Conservation (phyloP, 2,113 vertebrate species). For the Nesoenas mayeri region DNA sequence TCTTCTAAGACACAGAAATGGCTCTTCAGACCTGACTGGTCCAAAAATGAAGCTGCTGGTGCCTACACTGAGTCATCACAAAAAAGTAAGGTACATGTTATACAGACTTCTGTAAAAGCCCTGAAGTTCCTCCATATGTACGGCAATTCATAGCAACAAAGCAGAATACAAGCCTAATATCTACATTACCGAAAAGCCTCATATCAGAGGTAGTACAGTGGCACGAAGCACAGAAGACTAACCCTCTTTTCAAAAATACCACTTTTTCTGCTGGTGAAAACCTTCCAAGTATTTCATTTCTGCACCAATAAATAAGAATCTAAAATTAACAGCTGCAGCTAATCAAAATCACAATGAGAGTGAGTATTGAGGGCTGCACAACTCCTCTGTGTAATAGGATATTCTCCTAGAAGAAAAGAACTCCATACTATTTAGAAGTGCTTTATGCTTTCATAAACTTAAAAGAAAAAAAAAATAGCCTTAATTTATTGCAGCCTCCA, state of each 20-base stretch:
- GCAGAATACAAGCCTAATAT: neutral
- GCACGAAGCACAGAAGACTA: neutral
- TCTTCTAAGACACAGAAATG: neutral
- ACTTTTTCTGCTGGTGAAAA: neutral
- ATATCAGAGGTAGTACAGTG: neutral
- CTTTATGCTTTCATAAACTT: slow-evolving; percentile 13
- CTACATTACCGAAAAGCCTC: neutral
- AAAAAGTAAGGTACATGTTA: neutral
- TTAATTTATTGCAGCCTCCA: slow-evolving; percentile 29
- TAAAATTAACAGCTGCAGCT: slow-evolving; percentile 34
- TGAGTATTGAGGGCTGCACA: neutral
- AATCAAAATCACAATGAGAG: neutral
- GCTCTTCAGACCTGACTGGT: neutral
- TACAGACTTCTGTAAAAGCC: neutral
- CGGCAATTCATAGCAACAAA: neutral
- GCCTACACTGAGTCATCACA: neutral
- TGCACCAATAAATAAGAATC: neutral
- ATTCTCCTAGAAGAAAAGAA: slow-evolving; percentile 19
- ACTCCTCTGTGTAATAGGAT: slow-evolving; percentile 22
- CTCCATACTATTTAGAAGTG: neutral
- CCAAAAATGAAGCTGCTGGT: neutral
- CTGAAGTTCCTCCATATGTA: neutral
- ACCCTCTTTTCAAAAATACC: neutral
- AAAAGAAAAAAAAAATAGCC: neutral
- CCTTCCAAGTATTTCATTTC: neutral